Percentiles rank a stretch among this genome's conserved stretches.
These are phyloP conservation scores for Trididemnum clinides DNA, from an alignment of 23 tunicate species.

Conservation along the genomic window DNA sequence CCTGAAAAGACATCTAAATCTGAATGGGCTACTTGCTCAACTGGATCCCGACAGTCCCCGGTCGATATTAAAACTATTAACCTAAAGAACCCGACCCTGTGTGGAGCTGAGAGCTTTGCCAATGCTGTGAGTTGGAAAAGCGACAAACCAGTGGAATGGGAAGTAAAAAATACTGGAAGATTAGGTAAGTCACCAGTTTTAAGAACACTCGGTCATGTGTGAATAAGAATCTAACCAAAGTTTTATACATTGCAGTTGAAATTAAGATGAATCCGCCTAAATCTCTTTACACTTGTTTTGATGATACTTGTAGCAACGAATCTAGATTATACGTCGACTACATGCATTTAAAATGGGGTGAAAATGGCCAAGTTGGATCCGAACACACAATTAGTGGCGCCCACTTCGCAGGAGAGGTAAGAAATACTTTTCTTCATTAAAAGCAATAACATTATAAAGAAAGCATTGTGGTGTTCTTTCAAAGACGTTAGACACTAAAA, in stretches of 20 bases:
- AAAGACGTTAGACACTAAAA: no score
- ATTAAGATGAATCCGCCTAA: not conserved
- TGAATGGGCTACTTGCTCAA: no score
- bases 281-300: not conserved
- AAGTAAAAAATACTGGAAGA: constrained; percentile 10
- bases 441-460: no score
- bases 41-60: constrained; percentile 15
- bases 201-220: no score
- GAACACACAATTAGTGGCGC: constrained; percentile 15
- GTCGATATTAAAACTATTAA: not conserved
- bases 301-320: not conserved
- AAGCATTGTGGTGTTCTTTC: no score
- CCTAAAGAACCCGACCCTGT: not conserved
- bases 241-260: constrained; percentile 55
- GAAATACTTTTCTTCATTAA: no score
- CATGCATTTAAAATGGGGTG: constrained; percentile 20
- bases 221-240: no score
- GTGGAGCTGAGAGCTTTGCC: not conserved
- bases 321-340: constrained; percentile 7
- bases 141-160: constrained; percentile 16
- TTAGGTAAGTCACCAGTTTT: no score
- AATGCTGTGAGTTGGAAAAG: not conserved
- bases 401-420: constrained; percentile 34
- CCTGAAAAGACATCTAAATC: not conserved
- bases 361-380: not conserved